phyloP scores from a whole-genome alignment of 2,888 invertebrate species.

The Acrocyrtus sp. region DNA sequence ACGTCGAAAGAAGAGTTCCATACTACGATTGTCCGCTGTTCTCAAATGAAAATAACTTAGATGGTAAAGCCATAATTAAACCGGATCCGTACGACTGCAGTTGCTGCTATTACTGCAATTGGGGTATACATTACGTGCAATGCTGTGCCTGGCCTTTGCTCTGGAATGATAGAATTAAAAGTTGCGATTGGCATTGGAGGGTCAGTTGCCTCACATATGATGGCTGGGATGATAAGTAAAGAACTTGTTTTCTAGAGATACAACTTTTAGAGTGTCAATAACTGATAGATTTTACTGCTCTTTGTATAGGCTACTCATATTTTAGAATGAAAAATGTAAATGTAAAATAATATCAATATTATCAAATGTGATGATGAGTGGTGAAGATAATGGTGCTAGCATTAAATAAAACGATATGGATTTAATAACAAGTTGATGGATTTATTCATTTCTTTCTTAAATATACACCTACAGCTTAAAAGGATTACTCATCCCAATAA shows the following conservation, averaged over 20 bases:
- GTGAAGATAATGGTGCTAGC: no score
- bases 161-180: constrained; percentile 34
- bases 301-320: no score
- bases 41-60: background rate
- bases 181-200: constrained; percentile 40
- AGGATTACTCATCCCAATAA: no score
- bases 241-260: no score
- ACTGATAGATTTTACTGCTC: constrained; percentile 4
- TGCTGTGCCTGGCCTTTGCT: constrained; percentile 32
- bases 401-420: no score
- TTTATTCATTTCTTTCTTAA: no score
- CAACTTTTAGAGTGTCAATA: no score
- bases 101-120: constrained; percentile 35
- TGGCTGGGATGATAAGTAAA: background rate
- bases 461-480: no score
- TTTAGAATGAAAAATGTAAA: no score
- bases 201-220: constrained; percentile 16
- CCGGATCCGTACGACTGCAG: constrained; percentile 39
- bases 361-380: no score
- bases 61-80: constrained; percentile 17
- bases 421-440: no score
- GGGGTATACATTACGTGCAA: constrained; percentile 24
- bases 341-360: no score
- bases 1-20: background rate
- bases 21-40: constrained; percentile 4